Evolutionary conservation across 2,113 vertebrate species (phyloP).

Genomic region (Columba livia): DNA sequence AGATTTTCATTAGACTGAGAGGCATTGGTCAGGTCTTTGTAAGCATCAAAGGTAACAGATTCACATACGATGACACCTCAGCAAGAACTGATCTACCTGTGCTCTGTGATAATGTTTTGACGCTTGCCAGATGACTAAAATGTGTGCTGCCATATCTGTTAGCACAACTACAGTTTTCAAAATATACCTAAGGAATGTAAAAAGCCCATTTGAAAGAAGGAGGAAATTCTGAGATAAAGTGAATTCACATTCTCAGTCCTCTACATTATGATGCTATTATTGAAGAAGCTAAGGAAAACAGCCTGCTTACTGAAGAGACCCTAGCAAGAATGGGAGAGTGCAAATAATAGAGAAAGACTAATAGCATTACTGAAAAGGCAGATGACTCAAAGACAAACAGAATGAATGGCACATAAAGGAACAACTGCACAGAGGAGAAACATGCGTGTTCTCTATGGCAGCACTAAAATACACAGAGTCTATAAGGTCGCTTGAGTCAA

Average conservation of each 20-base stretch:
- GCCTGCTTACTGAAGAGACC: neutral
- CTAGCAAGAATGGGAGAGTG: neutral
- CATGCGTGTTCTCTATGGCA: neutral
- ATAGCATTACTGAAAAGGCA: neutral
- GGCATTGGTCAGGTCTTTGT: neutral
- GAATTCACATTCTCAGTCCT: neutral
- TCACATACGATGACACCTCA: accelerated
- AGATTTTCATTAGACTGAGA: neutral
- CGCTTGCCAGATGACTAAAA: neutral
- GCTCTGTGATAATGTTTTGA: neutral
- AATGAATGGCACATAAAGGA: neutral
- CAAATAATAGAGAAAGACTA: neutral
- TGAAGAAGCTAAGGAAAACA: neutral
- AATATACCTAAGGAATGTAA: neutral
- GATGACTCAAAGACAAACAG: neutral
- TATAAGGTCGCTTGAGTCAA: neutral
- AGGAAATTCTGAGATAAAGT: neutral
- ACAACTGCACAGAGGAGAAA: neutral
- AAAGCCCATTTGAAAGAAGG: neutral
- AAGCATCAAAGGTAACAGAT: neutral
- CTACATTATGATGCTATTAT: neutral
- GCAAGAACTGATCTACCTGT: neutral
- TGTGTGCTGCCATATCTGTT: accelerated
- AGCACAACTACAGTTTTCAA: neutral
- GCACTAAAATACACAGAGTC: neutral